Conservation (phyloP, 2,797 vertebrate genomes). For the Antennarius maculatus region DNA sequence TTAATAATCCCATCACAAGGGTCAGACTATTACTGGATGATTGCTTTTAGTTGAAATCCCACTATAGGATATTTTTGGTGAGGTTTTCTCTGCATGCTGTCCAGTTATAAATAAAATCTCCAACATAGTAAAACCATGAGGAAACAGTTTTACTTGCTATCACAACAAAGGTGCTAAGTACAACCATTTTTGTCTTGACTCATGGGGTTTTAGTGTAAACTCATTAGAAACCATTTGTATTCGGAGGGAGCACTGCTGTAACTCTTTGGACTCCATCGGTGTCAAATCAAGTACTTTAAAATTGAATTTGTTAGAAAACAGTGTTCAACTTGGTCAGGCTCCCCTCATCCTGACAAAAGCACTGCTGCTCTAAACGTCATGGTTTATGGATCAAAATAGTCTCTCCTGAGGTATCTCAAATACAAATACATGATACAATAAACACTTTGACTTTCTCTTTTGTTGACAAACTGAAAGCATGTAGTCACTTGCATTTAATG, state of each 20-base stretch:
- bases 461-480: neutral
- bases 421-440: neutral
- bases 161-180: slow-evolving; percentile 11
- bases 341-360: neutral
- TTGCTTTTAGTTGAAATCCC: too few relatives aligned
- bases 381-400: neutral
- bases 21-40: too few relatives aligned
- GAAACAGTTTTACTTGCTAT: slow-evolving; percentile 17
- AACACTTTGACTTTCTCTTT: neutral
- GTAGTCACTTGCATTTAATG: neutral
- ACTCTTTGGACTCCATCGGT: neutral
- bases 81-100: too few relatives aligned
- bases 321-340: neutral
- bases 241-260: neutral
- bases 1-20: too few relatives aligned
- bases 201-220: neutral
- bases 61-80: too few relatives aligned
- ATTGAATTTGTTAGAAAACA: neutral
- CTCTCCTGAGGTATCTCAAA: neutral
- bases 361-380: neutral
- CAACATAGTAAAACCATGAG: too few relatives aligned
- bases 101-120: slow-evolving; percentile 10
- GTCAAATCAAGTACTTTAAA: neutral
- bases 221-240: neutral
- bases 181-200: neutral